A percentile compares a stretch with the other conserved stretches of the same genome.
phyloP scores from a whole-genome alignment of 2,797 vertebrate genomes.

The Rhinichthys osculus region DNA sequence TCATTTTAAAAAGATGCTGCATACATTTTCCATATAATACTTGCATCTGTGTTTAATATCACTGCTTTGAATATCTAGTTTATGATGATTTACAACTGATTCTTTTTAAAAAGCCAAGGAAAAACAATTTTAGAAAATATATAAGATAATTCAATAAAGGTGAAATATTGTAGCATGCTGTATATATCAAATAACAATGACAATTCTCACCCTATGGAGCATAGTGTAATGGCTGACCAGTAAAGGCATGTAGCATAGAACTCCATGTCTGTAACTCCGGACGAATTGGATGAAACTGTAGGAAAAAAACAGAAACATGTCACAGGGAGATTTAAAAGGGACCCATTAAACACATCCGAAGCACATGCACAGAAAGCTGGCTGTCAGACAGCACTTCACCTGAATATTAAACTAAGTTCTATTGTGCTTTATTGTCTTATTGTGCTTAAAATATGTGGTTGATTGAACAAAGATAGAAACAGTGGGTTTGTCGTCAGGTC shows the following conservation, averaged over 20 bases:
- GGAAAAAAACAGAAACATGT: neutral
- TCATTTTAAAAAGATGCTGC: no score
- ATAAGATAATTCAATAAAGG: neutral
- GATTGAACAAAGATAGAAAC: no score
- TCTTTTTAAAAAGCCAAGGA: neutral
- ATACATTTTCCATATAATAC: neutral
- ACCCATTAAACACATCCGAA: neutral
- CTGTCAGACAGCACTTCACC: no score
- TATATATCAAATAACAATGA: neutral
- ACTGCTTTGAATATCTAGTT: neutral
- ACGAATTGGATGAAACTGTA: constrained; percentile 46
- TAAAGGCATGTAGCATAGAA: constrained; percentile 40
- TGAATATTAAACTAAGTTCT: no score
- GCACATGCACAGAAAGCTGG: no score
- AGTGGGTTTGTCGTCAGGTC: no score
- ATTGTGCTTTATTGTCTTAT: no score
- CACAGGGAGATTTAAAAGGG: neutral
- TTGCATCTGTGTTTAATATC: neutral
- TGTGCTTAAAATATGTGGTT: no score
- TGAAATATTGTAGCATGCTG: neutral
- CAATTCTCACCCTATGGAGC: constrained; percentile 53
- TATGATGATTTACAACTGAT: neutral
- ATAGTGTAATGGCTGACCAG: constrained; percentile 52
- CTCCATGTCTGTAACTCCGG: constrained; percentile 11
- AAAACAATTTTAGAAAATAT: neutral